Percentiles rank a stretch among this genome's conserved stretches.
phyloP scores from a whole-genome alignment of 2,888 invertebrate species.

The Harmothoe impar region DNA sequence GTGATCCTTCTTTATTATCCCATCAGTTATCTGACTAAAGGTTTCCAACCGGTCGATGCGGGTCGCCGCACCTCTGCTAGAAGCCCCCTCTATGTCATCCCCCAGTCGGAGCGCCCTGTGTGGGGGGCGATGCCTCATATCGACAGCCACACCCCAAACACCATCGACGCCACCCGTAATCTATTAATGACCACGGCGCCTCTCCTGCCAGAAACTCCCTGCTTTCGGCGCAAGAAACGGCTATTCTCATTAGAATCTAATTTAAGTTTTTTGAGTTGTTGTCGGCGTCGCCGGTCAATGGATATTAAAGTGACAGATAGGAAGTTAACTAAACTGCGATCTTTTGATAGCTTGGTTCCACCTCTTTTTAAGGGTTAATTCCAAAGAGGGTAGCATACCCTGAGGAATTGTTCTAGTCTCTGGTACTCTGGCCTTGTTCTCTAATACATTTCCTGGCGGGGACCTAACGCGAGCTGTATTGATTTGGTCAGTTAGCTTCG shows the following conservation, averaged over 20 bases:
- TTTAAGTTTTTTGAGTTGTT: background rate
- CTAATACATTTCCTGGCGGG: too few species aligned
- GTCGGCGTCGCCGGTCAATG: background rate
- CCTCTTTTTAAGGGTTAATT: too few species aligned
- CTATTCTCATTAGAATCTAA: slow-evolving; percentile 17
- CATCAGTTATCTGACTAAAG: slow-evolving; percentile 55
- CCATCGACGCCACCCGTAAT: slow-evolving; percentile 46
- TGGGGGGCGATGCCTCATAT: slow-evolving; percentile 19
- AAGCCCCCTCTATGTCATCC: background rate
- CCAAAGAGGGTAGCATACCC: too few species aligned
- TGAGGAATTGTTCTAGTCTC: too few species aligned
- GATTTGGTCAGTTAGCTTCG: too few species aligned
- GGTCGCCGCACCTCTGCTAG: background rate
- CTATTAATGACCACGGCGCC: slow-evolving; percentile 47
- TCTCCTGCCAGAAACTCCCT: background rate
- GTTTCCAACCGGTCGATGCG: slow-evolving; percentile 35
- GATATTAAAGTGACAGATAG: background rate
- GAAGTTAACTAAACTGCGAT: background rate
- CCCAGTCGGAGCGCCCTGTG: background rate
- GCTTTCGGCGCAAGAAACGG: background rate
- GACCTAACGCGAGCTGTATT: too few species aligned
- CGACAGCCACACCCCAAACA: slow-evolving; percentile 45
- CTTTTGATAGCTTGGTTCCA: too few species aligned
- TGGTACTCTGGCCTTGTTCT: too few species aligned
- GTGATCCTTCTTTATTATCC: slow-evolving; percentile 58